Percentiles rank a stretch among this genome's conserved stretches.
These are phyloP conservation scores for Mastacembelus armatus DNA, from an alignment of 2,797 vertebrate species.

Conservation along the genomic window DNA sequence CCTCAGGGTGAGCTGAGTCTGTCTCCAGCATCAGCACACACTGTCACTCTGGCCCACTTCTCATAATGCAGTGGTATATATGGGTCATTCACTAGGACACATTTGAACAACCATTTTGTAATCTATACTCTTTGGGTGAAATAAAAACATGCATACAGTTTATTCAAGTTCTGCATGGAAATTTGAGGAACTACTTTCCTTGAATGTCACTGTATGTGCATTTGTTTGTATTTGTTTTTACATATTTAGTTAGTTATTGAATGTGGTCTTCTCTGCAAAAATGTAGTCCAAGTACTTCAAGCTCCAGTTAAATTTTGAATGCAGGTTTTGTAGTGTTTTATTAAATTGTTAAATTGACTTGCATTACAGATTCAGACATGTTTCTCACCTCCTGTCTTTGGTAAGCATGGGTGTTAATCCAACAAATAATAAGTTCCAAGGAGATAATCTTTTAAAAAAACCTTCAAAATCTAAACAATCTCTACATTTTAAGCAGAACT, in stretches of 20 bases:
- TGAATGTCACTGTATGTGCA: background rate
- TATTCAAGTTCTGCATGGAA: background rate
- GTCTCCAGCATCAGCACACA: conserved; percentile 26
- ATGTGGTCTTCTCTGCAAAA: background rate
- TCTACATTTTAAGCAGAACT: background rate
- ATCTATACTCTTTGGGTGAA: background rate
- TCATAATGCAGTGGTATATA: conserved; percentile 28
- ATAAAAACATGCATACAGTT: background rate
- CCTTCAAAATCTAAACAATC: background rate
- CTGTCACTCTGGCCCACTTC: conserved; percentile 39
- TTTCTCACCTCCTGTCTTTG: background rate
- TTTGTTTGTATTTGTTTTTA: conserved; percentile 2
- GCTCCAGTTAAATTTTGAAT: no score
- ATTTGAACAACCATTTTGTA: conserved; percentile 17
- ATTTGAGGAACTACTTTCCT: background rate
- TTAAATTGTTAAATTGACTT: conserved; percentile 6
- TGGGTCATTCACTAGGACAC: conserved; percentile 44
- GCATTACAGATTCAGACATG: background rate
- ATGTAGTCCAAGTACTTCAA: no score
- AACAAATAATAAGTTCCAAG: background rate
- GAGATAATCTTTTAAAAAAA: no score
- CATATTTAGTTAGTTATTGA: background rate
- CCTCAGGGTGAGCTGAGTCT: conserved; percentile 77
- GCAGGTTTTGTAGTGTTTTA: background rate
- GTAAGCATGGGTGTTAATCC: background rate